Conservation (phyloP, 2,797 vertebrate genomes). For the Sciurus carolinensis region DNA sequence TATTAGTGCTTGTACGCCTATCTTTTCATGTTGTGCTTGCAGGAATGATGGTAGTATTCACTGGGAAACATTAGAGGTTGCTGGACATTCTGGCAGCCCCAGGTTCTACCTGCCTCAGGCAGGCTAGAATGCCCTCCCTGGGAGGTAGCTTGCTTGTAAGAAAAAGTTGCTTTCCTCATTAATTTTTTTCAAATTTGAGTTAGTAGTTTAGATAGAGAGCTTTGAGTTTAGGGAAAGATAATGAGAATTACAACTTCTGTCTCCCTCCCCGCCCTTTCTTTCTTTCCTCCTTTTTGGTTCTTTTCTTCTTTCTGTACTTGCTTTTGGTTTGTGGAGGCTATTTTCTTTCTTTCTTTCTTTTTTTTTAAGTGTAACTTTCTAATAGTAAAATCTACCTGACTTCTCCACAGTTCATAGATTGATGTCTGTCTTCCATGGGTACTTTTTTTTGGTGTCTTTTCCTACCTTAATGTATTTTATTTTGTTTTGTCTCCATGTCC, state of each 20-base stretch:
- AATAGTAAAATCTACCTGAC: conserved; percentile 55
- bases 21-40: background rate
- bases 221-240: conserved; percentile 13
- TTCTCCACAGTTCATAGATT: conserved; percentile 44
- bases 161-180: background rate
- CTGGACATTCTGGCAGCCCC: background rate
- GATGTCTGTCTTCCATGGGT: conserved; percentile 82
- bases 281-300: background rate
- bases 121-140: no score
- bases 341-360: background rate
- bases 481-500: conserved; percentile 88
- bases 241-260: conserved; percentile 28
- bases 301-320: background rate
- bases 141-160: background rate
- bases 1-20: background rate
- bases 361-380: conserved; percentile 74
- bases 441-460: conserved; percentile 83
- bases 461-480: conserved; percentile 79
- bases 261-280: conserved; percentile 13
- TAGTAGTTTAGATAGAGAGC: conserved; percentile 56
- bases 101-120: background rate
- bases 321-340: background rate
- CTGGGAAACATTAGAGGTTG: background rate
- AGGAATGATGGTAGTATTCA: background rate
- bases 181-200: conserved; percentile 45